Evolutionary conservation across 2,113 vertebrate genomes (phyloP).

Genomic region (zebrafish (Danio rerio)): GRCz12tu NC_133193.1:36918501-36919000

Average conservation of each 20-base stretch:
- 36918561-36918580: slow-evolving; percentile 16
- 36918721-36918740: not conserved
- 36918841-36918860: not conserved
- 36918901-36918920: not conserved
- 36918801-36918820: not conserved
- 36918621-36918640: slow-evolving; percentile 42
- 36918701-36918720: not conserved
- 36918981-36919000: not conserved
- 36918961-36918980: slow-evolving; percentile 1
- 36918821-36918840: not conserved
- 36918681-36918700: slow-evolving; percentile 12
- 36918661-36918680: slow-evolving; percentile 1
- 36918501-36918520: slow-evolving; percentile 88
- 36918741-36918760: not conserved
- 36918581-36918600: slow-evolving; percentile 7
- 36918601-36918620: slow-evolving; percentile 2
- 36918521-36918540: slow-evolving; percentile 56
- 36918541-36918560: slow-evolving; percentile 35
- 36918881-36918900: not conserved
- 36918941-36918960: not conserved
- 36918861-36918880: slow-evolving; percentile 9
- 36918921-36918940: not conserved
- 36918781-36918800: slow-evolving; percentile 11
- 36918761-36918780: not conserved
- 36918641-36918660: slow-evolving; percentile 4